Percentiles rank a stretch among this genome's conserved stretches.
Evolutionary conservation across 2,113 vertebrate genomes (phyloP).

Genomic region (Terrapene triunguis): DNA sequence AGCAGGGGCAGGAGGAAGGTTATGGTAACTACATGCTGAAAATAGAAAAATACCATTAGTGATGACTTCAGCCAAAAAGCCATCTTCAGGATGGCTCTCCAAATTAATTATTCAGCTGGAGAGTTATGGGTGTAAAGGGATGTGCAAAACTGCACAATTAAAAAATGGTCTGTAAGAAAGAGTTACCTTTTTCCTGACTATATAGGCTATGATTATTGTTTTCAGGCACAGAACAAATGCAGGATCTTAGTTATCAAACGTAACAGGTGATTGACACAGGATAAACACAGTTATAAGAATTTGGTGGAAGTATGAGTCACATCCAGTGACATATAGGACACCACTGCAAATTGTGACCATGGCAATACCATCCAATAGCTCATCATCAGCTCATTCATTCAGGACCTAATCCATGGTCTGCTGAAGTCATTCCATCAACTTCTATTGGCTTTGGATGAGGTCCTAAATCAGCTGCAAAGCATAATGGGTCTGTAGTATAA

Average conservation of each 20-base stretch:
- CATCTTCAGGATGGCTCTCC: not conserved
- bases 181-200: not conserved
- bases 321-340: not conserved
- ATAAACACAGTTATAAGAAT: not conserved
- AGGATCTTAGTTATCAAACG: not conserved
- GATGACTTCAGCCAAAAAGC: not conserved
- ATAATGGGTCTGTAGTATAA: not conserved
- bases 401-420: not conserved
- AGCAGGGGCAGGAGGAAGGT: not conserved
- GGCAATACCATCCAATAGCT: not conserved
- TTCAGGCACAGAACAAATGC: not conserved
- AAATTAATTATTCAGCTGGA: not conserved
- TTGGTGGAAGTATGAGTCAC: not conserved
- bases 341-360: not conserved
- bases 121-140: not conserved
- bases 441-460: not conserved
- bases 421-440: not conserved
- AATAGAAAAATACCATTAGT: not conserved
- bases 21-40: not conserved
- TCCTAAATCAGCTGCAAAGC: not conserved
- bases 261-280: not conserved
- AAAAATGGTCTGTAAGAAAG: not conserved
- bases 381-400: not conserved
- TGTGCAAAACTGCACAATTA: not conserved
- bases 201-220: not conserved